These are phyloP conservation scores for Stenolophus ochropezus DNA, from an alignment of 2,888 invertebrate genomes.

Conservation along the genomic window DNA sequence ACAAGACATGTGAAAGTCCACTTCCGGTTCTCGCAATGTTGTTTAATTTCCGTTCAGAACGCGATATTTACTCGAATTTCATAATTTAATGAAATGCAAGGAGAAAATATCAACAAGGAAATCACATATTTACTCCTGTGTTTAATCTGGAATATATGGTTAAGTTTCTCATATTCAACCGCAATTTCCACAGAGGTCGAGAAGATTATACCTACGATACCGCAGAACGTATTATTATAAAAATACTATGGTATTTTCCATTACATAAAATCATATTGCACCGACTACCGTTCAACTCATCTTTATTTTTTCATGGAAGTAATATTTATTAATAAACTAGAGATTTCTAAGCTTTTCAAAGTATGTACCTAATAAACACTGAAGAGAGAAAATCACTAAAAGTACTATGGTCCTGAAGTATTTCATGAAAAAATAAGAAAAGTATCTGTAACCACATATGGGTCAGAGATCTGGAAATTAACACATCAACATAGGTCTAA, in stretches of 20 bases:
- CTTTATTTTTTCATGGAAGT: no score
- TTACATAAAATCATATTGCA: no score
- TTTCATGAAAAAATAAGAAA: no score
- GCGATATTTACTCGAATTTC: slow-evolving; percentile 14
- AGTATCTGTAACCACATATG: no score
- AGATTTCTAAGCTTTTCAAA: no score
- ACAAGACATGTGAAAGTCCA: slow-evolving; percentile 44
- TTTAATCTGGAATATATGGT: background rate
- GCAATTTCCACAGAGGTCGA: background rate
- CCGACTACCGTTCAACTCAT: no score
- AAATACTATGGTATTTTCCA: background rate
- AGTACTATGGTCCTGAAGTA: no score
- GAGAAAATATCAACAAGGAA: slow-evolving; percentile 9
- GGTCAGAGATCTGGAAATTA: no score
- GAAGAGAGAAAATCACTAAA: no score
- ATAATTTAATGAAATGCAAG: slow-evolving; percentile 18
- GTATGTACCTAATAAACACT: no score
- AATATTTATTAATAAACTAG: no score
- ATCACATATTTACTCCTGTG: background rate
- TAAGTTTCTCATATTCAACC: background rate
- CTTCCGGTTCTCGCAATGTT: slow-evolving; percentile 37
- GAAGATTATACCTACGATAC: background rate
- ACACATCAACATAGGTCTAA: no score
- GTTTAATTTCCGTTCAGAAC: slow-evolving; percentile 17
- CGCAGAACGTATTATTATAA: background rate